Percentiles rank a stretch among this genome's conserved stretches.
Conservation (phyloP, 2,888 invertebrate species). For the Nephrotoma guestfalica region DNA sequence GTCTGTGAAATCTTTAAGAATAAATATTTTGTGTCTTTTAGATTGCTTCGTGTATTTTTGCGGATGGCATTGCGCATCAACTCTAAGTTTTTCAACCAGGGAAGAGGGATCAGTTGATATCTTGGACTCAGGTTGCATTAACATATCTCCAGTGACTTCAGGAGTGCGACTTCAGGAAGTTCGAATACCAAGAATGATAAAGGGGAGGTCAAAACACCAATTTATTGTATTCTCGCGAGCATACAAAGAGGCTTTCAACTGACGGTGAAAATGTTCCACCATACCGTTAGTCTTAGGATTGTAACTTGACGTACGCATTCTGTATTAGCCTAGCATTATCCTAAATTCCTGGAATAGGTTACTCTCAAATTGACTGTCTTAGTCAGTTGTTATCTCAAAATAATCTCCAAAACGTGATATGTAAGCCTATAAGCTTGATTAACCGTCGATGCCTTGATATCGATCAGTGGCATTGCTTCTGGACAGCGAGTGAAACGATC, state of each 20-base stretch:
- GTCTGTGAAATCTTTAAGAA: too few species aligned
- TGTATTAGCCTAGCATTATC: too few species aligned
- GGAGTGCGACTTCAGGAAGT: too few species aligned
- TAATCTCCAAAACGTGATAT: background rate
- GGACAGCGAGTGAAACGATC: background rate
- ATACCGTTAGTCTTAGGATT: background rate
- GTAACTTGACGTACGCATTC: background rate
- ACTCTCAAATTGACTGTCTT: background rate
- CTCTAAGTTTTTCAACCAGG: too few species aligned
- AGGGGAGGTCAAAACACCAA: background rate
- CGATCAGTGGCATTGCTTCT: background rate
- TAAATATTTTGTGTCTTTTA: too few species aligned
- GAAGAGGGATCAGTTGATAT: too few species aligned
- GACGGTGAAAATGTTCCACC: background rate
- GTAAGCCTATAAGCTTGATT: background rate
- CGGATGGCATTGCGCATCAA: too few species aligned
- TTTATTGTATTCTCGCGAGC: background rate
- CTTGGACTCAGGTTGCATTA: too few species aligned
- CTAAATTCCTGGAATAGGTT: background rate
- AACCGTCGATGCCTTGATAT: background rate
- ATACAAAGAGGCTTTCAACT: background rate
- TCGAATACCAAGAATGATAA: too few species aligned
- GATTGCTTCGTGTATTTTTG: too few species aligned
- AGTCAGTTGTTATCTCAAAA: background rate
- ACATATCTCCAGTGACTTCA: too few species aligned